Evolutionary conservation across 2,113 vertebrate species (phyloP).

Genomic region (Neodontobutis hainanensis): DNA sequence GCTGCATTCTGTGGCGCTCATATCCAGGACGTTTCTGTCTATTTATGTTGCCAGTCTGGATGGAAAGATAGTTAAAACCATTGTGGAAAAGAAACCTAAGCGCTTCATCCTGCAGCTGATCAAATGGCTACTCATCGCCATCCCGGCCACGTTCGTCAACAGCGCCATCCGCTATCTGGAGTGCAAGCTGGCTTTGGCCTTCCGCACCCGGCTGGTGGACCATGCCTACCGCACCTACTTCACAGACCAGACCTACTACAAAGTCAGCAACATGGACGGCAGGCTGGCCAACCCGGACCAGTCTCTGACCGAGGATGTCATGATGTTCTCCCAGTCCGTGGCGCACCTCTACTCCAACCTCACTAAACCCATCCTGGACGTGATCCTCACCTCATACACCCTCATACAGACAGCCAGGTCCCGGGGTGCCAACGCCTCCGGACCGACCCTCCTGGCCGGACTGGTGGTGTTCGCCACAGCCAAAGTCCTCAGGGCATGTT

Average conservation of each 20-base stretch:
- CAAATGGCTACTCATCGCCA: constrained; percentile 95
- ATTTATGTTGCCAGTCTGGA: constrained; percentile 96
- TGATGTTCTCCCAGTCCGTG: constrained; percentile 95
- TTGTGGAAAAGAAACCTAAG: constrained; percentile 91
- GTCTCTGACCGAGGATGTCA: constrained; percentile 96
- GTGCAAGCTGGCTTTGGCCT: constrained; percentile 93
- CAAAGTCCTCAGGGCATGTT: constrained; percentile 91
- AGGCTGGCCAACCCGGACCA: constrained; percentile 96
- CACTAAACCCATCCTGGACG: constrained; percentile 96
- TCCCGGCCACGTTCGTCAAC: constrained; percentile 98
- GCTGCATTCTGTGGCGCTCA: constrained; percentile 91
- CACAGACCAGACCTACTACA: constrained; percentile 93
- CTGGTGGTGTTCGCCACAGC: constrained; percentile 93
- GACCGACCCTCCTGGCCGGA: constrained; percentile 91
- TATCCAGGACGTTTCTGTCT: constrained; percentile 95
- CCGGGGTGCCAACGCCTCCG: constrained; percentile 88
- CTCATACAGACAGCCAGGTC: constrained; percentile 91
- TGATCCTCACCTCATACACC: constrained; percentile 94
- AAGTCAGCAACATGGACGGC: constrained; percentile 94
- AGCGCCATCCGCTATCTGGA: constrained; percentile 96
- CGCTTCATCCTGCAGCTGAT: constrained; percentile 88
- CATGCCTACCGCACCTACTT: constrained; percentile 95
- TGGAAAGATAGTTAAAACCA: constrained; percentile 96
- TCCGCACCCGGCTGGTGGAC: constrained; percentile 92
- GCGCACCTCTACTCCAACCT: constrained; percentile 98